A percentile compares a stretch with the other conserved stretches of the same genome.
Evolutionary conservation across 2,113 vertebrate genomes (phyloP).

Genomic region (Solenodon paradoxus): DNA sequence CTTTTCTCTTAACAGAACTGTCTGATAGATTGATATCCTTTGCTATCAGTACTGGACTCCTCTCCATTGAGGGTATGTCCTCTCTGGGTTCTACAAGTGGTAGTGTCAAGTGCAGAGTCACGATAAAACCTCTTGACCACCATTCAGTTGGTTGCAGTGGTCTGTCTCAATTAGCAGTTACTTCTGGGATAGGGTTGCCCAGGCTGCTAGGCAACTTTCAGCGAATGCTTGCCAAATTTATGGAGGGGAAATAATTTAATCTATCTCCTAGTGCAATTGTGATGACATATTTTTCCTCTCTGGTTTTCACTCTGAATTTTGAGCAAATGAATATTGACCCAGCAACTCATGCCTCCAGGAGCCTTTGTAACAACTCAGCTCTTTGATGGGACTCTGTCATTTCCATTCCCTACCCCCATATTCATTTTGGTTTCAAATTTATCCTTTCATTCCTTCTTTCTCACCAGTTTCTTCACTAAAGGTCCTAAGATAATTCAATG

Average conservation of each 20-base stretch:
- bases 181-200: neutral
- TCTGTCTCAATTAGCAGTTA: neutral
- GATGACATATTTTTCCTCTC: neutral
- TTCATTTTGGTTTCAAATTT: neutral
- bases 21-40: neutral
- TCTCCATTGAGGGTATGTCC: rapidly evolving
- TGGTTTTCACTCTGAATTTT: neutral
- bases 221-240: neutral
- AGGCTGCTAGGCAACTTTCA: neutral
- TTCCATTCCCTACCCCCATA: too few relatives aligned
- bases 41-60: too few relatives aligned
- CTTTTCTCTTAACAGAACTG: neutral
- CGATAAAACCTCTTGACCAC: neutral
- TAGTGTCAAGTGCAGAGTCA: neutral
- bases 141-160: neutral
- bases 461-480: neutral
- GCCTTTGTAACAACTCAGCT: neutral
- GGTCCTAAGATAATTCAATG: neutral
- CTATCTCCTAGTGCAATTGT: neutral
- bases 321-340: neutral
- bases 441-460: neutral
- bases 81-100: neutral
- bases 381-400: too few relatives aligned
- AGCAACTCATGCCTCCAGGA: neutral
- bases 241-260: neutral